Percentiles rank a stretch among this genome's conserved stretches.
These are phyloP conservation scores for Diplodus sargus DNA, from an alignment of 2,797 vertebrate genomes.

Conservation along the genomic window DNA sequence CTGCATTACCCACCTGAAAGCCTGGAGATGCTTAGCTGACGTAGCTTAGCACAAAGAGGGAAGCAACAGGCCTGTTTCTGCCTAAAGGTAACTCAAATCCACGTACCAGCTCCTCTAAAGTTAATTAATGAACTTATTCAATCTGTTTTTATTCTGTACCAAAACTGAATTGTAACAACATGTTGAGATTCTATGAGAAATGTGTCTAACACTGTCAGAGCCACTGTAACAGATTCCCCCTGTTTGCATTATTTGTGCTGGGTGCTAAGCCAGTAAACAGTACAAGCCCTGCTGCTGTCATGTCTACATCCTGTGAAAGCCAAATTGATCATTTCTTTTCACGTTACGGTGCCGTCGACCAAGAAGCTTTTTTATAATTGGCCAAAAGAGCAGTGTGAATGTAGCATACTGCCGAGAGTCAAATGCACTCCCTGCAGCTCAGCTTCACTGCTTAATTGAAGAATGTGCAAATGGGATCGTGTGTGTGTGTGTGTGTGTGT, in stretches of 20 bases:
- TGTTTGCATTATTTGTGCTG: neutral
- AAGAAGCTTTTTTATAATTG: constrained; percentile 44
- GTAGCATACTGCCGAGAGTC: constrained; percentile 53
- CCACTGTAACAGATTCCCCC: neutral
- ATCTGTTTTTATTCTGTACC: neutral
- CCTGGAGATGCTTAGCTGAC: neutral
- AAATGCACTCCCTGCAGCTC: constrained; percentile 40
- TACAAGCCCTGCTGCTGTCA: neutral
- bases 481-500: constrained; percentile 16
- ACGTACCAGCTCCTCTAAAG: neutral
- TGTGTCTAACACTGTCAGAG: neutral
- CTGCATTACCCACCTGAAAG: neutral
- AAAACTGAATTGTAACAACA: neutral
- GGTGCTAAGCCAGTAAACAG: constrained; percentile 3
- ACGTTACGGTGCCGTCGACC: constrained; percentile 30
- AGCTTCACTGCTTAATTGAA: constrained; percentile 53
- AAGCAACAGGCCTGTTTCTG: neutral
- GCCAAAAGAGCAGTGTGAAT: constrained; percentile 49
- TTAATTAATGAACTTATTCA: neutral
- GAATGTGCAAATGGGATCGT: constrained; percentile 48
- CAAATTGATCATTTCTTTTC: constrained; percentile 42
- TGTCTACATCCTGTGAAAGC: constrained; percentile 26
- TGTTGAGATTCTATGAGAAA: neutral
- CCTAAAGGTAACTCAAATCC: neutral
- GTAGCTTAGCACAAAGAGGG: neutral